Evolutionary conservation across 2,113 vertebrate genomes (phyloP).

Genomic region (Lucifuga dentata): DNA sequence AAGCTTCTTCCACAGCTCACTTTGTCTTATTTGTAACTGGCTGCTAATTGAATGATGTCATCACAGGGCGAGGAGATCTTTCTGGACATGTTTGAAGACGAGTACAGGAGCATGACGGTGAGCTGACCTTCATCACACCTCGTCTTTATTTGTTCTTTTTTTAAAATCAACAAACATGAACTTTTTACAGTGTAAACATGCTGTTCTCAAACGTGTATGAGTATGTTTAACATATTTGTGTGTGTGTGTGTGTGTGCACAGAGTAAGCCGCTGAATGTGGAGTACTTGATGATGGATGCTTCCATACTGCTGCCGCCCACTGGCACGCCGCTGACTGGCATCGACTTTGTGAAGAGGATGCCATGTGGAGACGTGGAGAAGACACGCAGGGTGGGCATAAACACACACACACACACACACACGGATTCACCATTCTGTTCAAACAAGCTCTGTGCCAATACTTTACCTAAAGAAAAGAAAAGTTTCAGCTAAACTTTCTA

Average conservation of each 20-base stretch:
- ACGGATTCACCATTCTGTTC: too few species aligned
- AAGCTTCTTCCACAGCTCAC: too few species aligned
- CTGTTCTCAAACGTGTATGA: not conserved
- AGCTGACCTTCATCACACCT: constrained; percentile 55
- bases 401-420: constrained; percentile 1
- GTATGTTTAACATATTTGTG: not conserved
- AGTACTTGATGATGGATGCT: constrained; percentile 99
- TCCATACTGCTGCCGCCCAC: constrained; percentile 96
- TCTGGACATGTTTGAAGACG: constrained; percentile 99
- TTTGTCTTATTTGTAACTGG: too few species aligned
- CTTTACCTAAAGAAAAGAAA: too few species aligned
- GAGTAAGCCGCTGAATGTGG: constrained; percentile 98
- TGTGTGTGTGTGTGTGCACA: constrained; percentile 63
- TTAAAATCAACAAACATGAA: not conserved
- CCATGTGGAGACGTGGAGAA: constrained; percentile 97
- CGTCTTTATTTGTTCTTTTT: not conserved
- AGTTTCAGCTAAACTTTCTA: too few species aligned
- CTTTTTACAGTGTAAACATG: too few species aligned
- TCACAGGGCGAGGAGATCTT: constrained; percentile 97
- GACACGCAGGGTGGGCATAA: constrained; percentile 89
- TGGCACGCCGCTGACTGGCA: constrained; percentile 95
- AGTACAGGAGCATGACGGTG: constrained; percentile 97
- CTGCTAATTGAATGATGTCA: constrained; percentile 22
- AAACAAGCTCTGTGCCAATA: too few species aligned
- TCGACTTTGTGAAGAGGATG: constrained; percentile 97